Evolutionary conservation across 2,797 vertebrate genomes (phyloP), one percentile per base, ranked within the genome.

Genomic region (Hephaestus fuliginosus): DNA sequence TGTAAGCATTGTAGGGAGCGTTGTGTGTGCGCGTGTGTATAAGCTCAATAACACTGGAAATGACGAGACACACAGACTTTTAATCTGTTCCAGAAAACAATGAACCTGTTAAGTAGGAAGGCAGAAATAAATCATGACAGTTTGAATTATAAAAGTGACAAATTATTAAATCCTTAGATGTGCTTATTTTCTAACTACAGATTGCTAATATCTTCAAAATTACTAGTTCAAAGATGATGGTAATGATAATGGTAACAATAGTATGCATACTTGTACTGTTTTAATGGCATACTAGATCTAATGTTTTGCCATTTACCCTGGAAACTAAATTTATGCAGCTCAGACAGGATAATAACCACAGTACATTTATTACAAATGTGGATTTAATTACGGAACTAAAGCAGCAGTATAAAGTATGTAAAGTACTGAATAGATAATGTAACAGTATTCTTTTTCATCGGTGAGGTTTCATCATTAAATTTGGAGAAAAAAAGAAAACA

Each of bases 281-380:
- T 60, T 69, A 72, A 56, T 74, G 28, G 14, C 52, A 41, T 7
- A 57, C 12, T 51, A 70, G 58, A 66, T 84, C 25, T 61, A 73
- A 79, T 5, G 9, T 56, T 49, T 69, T 76, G 33, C 53, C 70
- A 81, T 85, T 82, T 71, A 74, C 71, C 52, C 68, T 77, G 41
- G 44, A 82, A 85, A 81, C 73, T 64, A 64, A 83, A 89, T 81
- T 67, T 56, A 84, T 85, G 61, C 69, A 74, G 78, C 74, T 81
- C 61, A 86, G 78, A 81, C 64, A 69, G 60, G 60, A 81, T 85
- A 87, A 91, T 87, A 80, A 82, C 76, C 65, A 52, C 10, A 70
- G 67, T 74, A 63, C 70, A 84, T 92, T 87, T 75, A 84, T 91
- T 86, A 82, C 82, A 91, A 91, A 89, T 93, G 70, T 82, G 76